These are phyloP conservation scores for Echeneis naucrates DNA, from an alignment of 2,797 vertebrate genomes.

Conservation along the genomic window DNA sequence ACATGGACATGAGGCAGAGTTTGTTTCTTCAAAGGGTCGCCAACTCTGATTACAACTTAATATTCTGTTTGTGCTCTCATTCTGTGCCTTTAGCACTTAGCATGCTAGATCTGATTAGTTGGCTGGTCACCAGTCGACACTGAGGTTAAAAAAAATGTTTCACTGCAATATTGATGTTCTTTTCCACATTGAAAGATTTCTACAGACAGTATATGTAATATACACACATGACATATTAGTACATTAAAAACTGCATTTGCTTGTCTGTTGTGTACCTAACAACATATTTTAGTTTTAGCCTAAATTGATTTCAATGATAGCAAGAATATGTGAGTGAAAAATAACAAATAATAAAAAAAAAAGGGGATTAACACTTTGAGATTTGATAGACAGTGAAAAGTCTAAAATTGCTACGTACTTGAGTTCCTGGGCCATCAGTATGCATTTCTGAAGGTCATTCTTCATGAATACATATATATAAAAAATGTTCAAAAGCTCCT, in stretches of 20 bases:
- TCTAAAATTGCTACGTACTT: neutral
- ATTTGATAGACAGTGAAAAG: no score
- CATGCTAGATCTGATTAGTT: conserved; percentile 52
- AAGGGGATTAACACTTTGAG: no score
- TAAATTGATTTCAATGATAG: neutral
- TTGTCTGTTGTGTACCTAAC: neutral
- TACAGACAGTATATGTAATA: neutral
- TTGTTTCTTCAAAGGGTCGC: conserved; percentile 73
- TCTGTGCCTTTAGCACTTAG: conserved; percentile 53
- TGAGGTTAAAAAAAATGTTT: conserved; percentile 29
- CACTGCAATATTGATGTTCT: conserved; percentile 30
- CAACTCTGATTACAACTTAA: conserved; percentile 66
- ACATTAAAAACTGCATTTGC: neutral
- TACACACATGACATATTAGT: neutral
- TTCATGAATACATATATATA: neutral
- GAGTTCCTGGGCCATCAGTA: neutral
- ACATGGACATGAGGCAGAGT: conserved; percentile 45
- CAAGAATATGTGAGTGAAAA: neutral
- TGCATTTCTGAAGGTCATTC: neutral
- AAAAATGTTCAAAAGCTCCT: neutral
- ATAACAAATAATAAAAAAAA: no score
- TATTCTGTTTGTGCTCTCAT: conserved; percentile 57
- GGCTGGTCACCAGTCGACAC: conserved; percentile 37
- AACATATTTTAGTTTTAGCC: neutral
- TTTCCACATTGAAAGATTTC: conserved; percentile 33